phyloP scores from a whole-genome alignment of 1,140 invertebrate genomes.

The Halesus radiatus region DNA sequence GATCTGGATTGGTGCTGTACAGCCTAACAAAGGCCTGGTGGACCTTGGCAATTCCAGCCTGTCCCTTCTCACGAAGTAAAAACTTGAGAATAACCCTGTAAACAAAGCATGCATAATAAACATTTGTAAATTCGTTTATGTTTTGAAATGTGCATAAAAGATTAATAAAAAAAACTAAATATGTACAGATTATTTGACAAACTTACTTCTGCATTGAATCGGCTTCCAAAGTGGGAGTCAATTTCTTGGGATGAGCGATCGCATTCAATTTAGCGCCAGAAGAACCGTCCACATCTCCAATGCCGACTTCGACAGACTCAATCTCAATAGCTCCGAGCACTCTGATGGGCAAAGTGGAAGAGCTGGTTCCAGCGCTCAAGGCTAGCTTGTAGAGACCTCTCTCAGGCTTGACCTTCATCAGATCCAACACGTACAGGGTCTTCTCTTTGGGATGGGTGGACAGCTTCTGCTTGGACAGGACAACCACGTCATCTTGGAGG shows the following conservation, averaged over 20 bases:
- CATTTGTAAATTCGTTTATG: background rate
- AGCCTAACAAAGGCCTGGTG: conserved; percentile 96
- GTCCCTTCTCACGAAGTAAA: conserved; percentile 81
- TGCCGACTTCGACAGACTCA: conserved; percentile 88
- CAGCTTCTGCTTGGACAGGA: conserved; percentile 77
- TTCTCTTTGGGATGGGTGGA: conserved; percentile 68
- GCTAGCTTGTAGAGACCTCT: conserved; percentile 88
- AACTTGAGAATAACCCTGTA: conserved; percentile 84
- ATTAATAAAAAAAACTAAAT: no score
- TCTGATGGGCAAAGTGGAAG: conserved; percentile 78
- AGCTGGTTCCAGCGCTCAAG: conserved; percentile 80
- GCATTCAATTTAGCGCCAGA: conserved; percentile 84
- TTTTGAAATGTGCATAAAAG: background rate
- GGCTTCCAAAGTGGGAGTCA: conserved; percentile 78
- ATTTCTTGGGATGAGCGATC: conserved; percentile 80
- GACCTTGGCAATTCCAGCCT: conserved; percentile 78
- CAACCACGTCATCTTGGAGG: conserved; percentile 81
- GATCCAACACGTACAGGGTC: conserved; percentile 84
- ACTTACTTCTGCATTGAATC: conserved; percentile 89
- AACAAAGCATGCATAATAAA: conserved; percentile 12
- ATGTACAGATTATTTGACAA: conserved; percentile 16
- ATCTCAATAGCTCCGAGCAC: conserved; percentile 82
- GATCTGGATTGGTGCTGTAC: conserved; percentile 73
- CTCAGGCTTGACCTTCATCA: conserved; percentile 83
- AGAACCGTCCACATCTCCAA: conserved; percentile 90